phyloP scores from a whole-genome alignment of 2,797 vertebrate species.

The Hypotaenidia okinawae region DNA sequence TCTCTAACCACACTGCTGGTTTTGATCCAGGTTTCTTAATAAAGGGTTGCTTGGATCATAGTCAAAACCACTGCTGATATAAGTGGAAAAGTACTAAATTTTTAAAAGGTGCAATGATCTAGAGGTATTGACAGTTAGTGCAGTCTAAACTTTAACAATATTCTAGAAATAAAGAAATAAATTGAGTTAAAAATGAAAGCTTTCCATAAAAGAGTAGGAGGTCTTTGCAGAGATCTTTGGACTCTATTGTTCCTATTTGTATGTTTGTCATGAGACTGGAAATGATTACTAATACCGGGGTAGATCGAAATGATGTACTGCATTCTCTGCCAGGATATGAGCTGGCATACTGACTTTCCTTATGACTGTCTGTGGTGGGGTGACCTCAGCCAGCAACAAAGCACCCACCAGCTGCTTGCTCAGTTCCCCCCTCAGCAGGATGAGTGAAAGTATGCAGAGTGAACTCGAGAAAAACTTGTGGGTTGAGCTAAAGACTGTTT shows the following conservation, averaged over 20 bases:
- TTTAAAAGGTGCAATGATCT: neutral
- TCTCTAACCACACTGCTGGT: neutral
- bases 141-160: neutral
- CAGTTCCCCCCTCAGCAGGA: neutral
- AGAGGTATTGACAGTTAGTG: neutral
- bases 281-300: neutral
- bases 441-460: neutral
- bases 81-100: neutral
- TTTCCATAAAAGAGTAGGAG: neutral
- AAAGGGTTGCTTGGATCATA: neutral
- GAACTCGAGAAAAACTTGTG: neutral
- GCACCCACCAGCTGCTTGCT: neutral
- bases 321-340: neutral
- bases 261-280: neutral
- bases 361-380: neutral
- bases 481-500: neutral
- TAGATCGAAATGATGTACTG: neutral
- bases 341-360: neutral
- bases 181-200: neutral
- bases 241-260: neutral
- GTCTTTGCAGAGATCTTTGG: neutral
- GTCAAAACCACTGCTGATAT: neutral
- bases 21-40: neutral
- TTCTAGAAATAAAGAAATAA: neutral
- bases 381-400: neutral